Evolutionary conservation across 1,140 invertebrate species (phyloP).

Genomic region (Dendrolimus punctatus): DNA sequence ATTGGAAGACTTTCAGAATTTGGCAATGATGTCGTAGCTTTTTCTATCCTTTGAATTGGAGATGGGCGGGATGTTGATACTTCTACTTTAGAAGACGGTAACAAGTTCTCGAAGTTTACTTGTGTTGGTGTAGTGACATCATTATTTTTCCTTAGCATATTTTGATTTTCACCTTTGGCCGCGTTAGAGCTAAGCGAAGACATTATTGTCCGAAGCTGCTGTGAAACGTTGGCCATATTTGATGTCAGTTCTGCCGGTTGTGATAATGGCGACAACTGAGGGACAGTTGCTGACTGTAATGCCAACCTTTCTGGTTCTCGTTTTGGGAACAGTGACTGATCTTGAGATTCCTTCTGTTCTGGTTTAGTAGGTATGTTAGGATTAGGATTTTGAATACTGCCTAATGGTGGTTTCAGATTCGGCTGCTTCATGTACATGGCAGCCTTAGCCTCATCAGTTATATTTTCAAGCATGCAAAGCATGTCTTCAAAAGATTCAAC

Average conservation of each 20-base stretch:
- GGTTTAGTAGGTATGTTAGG: constrained; percentile 33
- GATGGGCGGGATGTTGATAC: constrained; percentile 50
- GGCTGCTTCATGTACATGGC: constrained; percentile 45
- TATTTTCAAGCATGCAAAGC: constrained; percentile 79
- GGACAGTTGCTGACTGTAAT: constrained; percentile 69
- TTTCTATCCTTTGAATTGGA: constrained; percentile 58
- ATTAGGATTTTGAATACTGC: constrained; percentile 27
- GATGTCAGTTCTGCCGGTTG: constrained; percentile 80
- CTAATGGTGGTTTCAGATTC: constrained; percentile 24
- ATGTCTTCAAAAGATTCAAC: constrained; percentile 79
- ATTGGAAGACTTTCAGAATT: constrained; percentile 44
- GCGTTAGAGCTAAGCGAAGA: constrained; percentile 72
- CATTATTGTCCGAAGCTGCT: constrained; percentile 77
- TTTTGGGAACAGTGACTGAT: constrained; percentile 36
- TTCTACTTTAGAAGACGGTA: constrained; percentile 69
- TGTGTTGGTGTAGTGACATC: constrained; percentile 64
- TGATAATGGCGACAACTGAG: constrained; percentile 79
- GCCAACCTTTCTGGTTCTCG: constrained; percentile 45
- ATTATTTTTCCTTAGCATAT: constrained; percentile 51
- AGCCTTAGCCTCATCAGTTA: constrained; percentile 67
- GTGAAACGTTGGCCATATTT: constrained; percentile 79
- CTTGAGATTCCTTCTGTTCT: constrained; percentile 46
- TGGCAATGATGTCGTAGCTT: constrained; percentile 30
- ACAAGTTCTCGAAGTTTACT: constrained; percentile 68
- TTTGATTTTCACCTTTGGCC: constrained; percentile 55